phyloP scores from a whole-genome alignment of 35 echinoderm and acorn worm species.

The Ptychodera flava region DNA sequence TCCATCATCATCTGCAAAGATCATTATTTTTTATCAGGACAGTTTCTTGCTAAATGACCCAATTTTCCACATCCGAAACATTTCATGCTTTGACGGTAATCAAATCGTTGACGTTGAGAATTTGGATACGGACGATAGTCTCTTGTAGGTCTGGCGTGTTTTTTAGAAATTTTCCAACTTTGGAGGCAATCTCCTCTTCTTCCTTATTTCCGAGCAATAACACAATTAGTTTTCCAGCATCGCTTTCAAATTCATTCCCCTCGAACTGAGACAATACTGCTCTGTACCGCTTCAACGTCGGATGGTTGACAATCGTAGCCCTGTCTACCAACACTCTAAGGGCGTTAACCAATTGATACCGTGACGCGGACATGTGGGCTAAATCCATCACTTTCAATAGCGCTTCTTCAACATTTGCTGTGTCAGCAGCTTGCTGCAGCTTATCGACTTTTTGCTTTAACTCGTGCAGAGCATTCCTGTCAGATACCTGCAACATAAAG shows the following conservation, averaged over 20 bases:
- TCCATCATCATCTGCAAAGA: neutral
- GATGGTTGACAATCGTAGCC: neutral
- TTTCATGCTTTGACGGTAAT: neutral
- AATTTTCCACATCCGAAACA: neutral
- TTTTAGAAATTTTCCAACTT: neutral
- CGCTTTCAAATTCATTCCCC: neutral
- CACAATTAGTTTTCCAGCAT: neutral
- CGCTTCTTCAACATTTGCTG: neutral
- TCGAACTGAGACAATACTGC: neutral
- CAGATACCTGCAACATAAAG: no score
- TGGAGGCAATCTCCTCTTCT: neutral
- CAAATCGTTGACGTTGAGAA: neutral
- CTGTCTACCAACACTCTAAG: neutral
- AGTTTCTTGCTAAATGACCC: neutral
- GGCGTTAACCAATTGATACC: neutral
- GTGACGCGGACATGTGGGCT: neutral
- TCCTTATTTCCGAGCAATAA: neutral
- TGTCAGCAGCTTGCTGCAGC: neutral
- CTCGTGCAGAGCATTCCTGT: no score
- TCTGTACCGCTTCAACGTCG: neutral
- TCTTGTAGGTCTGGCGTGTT: neutral
- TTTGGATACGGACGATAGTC: neutral
- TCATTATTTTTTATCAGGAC: neutral
- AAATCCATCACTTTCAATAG: neutral
- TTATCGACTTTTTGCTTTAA: no score